Evolutionary conservation across 2,797 vertebrate genomes (phyloP), one percentile per base, ranked within the genome.

Genomic region (Notolabrus celidotus): DNA sequence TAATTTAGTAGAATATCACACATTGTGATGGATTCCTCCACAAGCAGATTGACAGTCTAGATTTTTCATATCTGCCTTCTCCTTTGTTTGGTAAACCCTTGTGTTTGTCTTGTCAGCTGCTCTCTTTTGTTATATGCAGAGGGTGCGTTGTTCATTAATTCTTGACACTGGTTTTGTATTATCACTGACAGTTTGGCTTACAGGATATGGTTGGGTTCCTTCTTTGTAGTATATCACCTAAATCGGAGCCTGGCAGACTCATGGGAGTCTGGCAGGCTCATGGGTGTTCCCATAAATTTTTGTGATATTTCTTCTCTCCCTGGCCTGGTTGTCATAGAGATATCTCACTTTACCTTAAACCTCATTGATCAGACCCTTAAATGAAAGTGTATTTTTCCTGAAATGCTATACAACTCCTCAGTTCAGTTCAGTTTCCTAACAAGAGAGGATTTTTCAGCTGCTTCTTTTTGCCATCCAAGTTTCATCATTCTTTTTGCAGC

Each of bases 171-270:
- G 14, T 70, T 79, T 20, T 75, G 11, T 58, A 23, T 56, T 51
- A n/a, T 16, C 47, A 71, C 56, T 67, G 2, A 45, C 50, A 6
- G 25, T 27, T 58, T 53, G 31, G 25, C 25, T 70, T 56, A 19
- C 23, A 60, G 43, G 36, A 57, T 53, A 41, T 53, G 29, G 56
- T 67, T 61, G 58, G 19, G 27, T 9, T 25, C 33, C 34, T 77
- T 80, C 71, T 52, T 77, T 71, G 59, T 64, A 58, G 47, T 81
- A 38, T 71, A 84, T 86, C 72, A 77, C 62, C 76, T 60, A 46
- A 60, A 47, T 52, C 71, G 43, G 58, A 73, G 51, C 75, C 68
- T 80, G 67, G 63, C 83, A 78, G 53, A 39, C 61, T 77, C 43
- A 39, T 54, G 67, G 56, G 55, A 63, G 39, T 38, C 66, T 80